A percentile compares a stretch with the other conserved stretches of the same genome.
These are phyloP conservation scores for Ciconia stormi DNA, from an alignment of 2,113 vertebrate genomes.

Conservation along the genomic window DNA sequence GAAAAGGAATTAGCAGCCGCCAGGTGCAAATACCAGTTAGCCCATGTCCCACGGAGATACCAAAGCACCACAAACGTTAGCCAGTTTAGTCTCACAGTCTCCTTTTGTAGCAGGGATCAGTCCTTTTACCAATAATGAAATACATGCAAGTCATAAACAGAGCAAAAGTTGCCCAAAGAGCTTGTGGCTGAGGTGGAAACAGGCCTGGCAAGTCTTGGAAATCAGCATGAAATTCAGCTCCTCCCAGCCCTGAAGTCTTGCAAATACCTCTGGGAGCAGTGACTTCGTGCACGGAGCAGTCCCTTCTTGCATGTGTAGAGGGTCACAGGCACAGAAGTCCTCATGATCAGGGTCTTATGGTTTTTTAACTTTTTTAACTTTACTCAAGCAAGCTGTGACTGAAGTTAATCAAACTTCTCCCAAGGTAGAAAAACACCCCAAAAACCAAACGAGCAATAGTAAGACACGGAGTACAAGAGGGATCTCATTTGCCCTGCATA, in stretches of 20 bases:
- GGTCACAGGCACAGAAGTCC: neutral
- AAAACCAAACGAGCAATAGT: neutral
- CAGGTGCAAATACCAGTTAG: neutral
- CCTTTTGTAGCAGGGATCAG: neutral
- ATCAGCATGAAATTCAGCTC: neutral
- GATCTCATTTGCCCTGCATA: neutral
- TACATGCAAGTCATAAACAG: neutral
- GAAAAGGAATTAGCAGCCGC: neutral
- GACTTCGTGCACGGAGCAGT: neutral
- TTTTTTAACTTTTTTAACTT: neutral
- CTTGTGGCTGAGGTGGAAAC: neutral
- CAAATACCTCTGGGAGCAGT: neutral
- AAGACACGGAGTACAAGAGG: neutral
- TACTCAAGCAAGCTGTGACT: neutral
- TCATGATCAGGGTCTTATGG: rapidly evolving
- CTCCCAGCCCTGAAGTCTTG: neutral
- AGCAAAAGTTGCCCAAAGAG: neutral
- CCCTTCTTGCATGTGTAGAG: neutral
- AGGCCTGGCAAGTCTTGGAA: neutral
- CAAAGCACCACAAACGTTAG: neutral
- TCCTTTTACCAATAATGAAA: neutral
- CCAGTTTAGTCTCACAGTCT: neutral
- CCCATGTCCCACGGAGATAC: neutral
- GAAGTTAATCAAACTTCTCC: neutral
- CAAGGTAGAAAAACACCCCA: neutral